Conservation (phyloP, 2,888 invertebrate species). For the Xanthostigma xanthostigma region DNA sequence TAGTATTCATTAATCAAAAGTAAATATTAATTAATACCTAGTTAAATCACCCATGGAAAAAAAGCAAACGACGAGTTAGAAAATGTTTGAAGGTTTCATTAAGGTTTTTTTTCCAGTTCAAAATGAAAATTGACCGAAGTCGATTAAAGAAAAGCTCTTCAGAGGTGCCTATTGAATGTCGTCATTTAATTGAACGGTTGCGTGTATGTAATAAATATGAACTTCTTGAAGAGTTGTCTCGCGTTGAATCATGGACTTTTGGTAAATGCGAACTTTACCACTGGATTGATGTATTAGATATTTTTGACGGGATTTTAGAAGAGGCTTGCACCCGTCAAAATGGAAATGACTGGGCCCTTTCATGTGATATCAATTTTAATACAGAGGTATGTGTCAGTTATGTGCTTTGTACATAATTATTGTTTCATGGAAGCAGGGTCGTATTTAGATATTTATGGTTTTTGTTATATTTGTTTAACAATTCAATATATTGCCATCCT, state of each 20-base stretch:
- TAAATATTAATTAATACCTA: too few relatives aligned
- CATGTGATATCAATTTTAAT: slow-evolving; percentile 53
- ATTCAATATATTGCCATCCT: too few relatives aligned
- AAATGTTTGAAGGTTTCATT: too few relatives aligned
- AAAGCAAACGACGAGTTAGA: too few relatives aligned
- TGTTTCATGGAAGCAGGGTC: too few relatives aligned
- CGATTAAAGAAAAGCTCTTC: slow-evolving; percentile 72
- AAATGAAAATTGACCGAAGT: slow-evolving; percentile 69
- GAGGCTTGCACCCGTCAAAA: slow-evolving; percentile 47
- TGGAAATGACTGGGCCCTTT: slow-evolving; percentile 52
- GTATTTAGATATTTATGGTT: too few relatives aligned
- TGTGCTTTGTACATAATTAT: too few relatives aligned
- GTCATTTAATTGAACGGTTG: slow-evolving; percentile 55
- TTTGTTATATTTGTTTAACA: too few relatives aligned
- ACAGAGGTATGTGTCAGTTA: slow-evolving; percentile 31
- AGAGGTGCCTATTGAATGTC: slow-evolving; percentile 67
- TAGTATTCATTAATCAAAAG: too few relatives aligned
- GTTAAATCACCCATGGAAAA: too few relatives aligned
- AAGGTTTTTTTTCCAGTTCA: slow-evolving; percentile 11
- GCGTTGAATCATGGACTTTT: slow-evolving; percentile 68
- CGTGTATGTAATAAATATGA: slow-evolving; percentile 48
- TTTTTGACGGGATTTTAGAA: slow-evolving; percentile 58
- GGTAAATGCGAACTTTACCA: slow-evolving; percentile 78
- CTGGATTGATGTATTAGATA: slow-evolving; percentile 72
- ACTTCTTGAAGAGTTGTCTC: slow-evolving; percentile 49